Evolutionary conservation across 2,113 vertebrate species (phyloP), one percentile per base, ranked within the genome.

Genomic region (Calonectris borealis): DNA sequence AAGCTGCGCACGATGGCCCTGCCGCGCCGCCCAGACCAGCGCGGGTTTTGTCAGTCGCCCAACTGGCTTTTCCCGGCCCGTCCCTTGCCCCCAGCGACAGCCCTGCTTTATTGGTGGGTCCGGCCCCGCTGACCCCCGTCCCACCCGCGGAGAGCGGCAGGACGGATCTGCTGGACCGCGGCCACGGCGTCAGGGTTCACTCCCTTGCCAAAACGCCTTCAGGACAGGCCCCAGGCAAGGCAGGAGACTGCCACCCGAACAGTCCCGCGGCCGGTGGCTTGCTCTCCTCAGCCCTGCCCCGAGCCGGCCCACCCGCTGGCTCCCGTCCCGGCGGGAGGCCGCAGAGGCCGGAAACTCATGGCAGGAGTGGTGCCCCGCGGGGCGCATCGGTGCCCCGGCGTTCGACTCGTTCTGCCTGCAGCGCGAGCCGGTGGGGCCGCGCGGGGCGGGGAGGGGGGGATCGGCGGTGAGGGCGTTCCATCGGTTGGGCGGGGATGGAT

Each of bases 351-450:
- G 31, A 21, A 40, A 6, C 79, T 84, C 86, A 26, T 5, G 11
- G 32, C 60, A 24, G 34, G 10, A 6, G 21, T 0, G 14, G 4
- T 0, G 3, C 22, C 27, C 24, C 15, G 6, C 18, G 9, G 32
- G 2, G 4, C 13, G 9, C 48, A 94, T 92, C 95, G 29, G 10
- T 13, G 22, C 7, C 11, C 51, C 93, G 83, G 87, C 20, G 55
- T 5, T 93, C 80, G 77, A 36, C 42, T 97, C 34, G 19, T 70
- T 21, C 12, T 2, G 96, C 26, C 95, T 95, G 66, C 27, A 26
- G 80, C 34, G 51, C 16, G 5, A 16, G 52, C 44, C 65, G 20
- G 54, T 16, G 51, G 27, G 40, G 55, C n/a, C 34, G 38, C 61
- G 83, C 49, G 40, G 48, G 65, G 36, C 42, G 44, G 44, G 54